These are phyloP conservation scores for Cladorhizidae sp. DNA, from an alignment of 37 sponge, comb jelly and placozoan species.

Conservation along the genomic window DNA sequence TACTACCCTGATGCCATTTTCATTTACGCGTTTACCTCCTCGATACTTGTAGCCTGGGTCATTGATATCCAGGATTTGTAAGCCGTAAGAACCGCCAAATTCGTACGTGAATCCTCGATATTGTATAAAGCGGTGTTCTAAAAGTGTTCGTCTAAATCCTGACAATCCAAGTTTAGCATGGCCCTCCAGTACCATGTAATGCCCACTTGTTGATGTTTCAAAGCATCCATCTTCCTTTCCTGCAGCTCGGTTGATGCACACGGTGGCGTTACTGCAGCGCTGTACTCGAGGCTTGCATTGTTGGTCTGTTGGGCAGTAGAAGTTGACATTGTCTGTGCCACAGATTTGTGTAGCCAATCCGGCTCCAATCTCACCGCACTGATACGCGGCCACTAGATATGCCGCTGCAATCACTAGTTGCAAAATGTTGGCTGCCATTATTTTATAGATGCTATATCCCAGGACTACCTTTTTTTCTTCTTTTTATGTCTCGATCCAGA, in stretches of 20 bases:
- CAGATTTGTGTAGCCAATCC: too few relatives aligned
- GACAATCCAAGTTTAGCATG: neutral
- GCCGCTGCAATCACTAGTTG: too few relatives aligned
- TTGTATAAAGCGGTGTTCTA: neutral
- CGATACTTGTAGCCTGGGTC: neutral
- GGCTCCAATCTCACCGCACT: too few relatives aligned
- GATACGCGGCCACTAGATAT: too few relatives aligned
- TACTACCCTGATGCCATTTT: neutral
- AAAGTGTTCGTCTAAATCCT: neutral
- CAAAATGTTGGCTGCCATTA: too few relatives aligned
- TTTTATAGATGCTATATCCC: too few relatives aligned
- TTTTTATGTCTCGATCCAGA: too few relatives aligned
- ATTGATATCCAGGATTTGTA: neutral
- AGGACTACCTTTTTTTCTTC: too few relatives aligned
- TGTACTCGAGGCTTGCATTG: neutral
- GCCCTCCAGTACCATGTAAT: neutral
- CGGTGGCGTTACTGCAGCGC: neutral
- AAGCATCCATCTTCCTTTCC: neutral
- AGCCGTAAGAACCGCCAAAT: neutral
- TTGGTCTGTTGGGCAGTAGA: neutral
- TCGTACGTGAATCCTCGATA: conserved; percentile 10
- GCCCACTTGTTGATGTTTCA: neutral
- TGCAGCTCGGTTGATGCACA: neutral
- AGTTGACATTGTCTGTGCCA: neutral
- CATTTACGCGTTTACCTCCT: neutral